phyloP scores from a whole-genome alignment of 2,113 vertebrate genomes.

The Argyrosomus japonicus region DNA sequence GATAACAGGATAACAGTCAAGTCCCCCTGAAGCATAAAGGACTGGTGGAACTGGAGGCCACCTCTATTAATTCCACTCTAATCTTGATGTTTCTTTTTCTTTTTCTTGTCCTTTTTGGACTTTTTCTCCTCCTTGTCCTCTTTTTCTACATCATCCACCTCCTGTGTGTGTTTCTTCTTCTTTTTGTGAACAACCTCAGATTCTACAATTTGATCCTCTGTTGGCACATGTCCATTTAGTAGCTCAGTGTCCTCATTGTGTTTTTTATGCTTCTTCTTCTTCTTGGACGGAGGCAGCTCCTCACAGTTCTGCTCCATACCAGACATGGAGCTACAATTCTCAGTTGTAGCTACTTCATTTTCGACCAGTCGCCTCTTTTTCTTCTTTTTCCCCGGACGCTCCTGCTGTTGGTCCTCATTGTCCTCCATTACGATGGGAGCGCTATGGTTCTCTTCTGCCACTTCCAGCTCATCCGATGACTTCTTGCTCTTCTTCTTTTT shows the following conservation, averaged over 20 bases:
- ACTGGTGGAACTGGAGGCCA: neutral
- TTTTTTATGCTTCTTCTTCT: constrained; percentile 70
- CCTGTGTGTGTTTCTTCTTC: constrained; percentile 50
- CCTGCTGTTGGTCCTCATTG: constrained; percentile 23
- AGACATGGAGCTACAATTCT: constrained; percentile 39
- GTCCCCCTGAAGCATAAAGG: neutral
- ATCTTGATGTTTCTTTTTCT: constrained; percentile 59
- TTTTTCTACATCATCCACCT: neutral
- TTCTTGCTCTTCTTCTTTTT: constrained; percentile 78
- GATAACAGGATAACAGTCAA: neutral
- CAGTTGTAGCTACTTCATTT: constrained; percentile 39
- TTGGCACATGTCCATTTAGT: constrained; percentile 35
- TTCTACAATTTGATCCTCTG: constrained; percentile 39
- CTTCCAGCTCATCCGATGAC: constrained; percentile 32
- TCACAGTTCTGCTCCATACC: constrained; percentile 49
- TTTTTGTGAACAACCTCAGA: constrained; percentile 49
- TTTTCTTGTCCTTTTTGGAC: constrained; percentile 82
- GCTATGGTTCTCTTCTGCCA: constrained; percentile 28
- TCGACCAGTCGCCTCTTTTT: constrained; percentile 76
- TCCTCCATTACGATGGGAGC: constrained; percentile 11
- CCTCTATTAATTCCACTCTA: constrained; percentile 7
- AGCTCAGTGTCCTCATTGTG: constrained; percentile 24
- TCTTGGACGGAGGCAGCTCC: constrained; percentile 50
- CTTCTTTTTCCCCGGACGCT: constrained; percentile 76
- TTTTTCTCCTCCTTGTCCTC: constrained; percentile 76